Evolutionary conservation across 1,140 invertebrate genomes (phyloP), one percentile per base, ranked within the genome.

Genomic region (Bicyclus anynana): DNA sequence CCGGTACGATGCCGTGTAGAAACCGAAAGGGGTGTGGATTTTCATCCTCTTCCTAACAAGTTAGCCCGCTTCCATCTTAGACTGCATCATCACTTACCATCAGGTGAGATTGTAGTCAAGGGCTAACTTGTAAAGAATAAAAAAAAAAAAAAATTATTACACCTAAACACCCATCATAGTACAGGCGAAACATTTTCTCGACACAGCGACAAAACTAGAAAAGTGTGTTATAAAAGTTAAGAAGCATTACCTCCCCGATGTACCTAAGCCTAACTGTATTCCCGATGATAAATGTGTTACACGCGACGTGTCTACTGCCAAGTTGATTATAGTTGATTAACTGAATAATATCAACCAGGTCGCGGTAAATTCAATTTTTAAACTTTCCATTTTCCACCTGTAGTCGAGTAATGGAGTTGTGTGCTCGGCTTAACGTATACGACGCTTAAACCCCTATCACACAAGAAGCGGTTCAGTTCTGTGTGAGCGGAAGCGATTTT

Each of bases 271-370:
- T 58, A 58, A 58, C 56, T 46, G 37, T 38, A 58, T 58, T 58
- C 37, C 49, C 40, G 50, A 47, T 58, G 56, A 58, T 52, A 58
- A 58, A 76, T 78, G 65, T 60, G 56, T 58, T 65, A 58, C 54
- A 64, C 61, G 72, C 65, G 72, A 70, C 63, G 54, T 51, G 67
- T 52, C 35, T 55, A 59, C 70, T 65, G 53, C 62, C 62, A 72
- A 74, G 64, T 64, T 53, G 66, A 77, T 78, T 80, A 75, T 50
- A 58, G 46, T 74, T 67, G 67, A 71, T 73, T 77, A 77, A 68
- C 70, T 64, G 67, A 74, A 68, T 69, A 69, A 70, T 69, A 60
- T 67, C 59, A 73, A 66, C 65, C 67, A 59, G 59, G 69, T 68
- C 65, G 69, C 35, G 21, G 64, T 51, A 52, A 73, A 74, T 68